Conservation (phyloP, 2,888 invertebrate genomes). For the Operophtera brumata region DNA sequence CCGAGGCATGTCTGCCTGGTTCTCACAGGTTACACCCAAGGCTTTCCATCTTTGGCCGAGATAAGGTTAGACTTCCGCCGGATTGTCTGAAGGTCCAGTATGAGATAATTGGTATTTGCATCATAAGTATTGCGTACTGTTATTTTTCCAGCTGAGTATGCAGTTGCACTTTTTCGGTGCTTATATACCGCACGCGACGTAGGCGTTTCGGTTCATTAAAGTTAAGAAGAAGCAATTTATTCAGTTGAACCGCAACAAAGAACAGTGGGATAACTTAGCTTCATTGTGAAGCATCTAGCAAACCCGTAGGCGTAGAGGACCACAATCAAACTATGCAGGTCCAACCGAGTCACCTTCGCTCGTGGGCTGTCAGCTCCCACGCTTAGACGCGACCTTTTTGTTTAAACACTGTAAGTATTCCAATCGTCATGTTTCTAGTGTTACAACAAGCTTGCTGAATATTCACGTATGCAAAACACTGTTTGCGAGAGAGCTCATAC, state of each 20-base stretch:
- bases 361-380: constrained; percentile 65
- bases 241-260: constrained; percentile 24
- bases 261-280: constrained; percentile 23
- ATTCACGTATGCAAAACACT: constrained; percentile 62
- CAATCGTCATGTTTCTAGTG: constrained; percentile 53
- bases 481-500: constrained; percentile 45
- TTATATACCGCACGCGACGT: not conserved
- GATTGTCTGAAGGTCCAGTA: constrained; percentile 52
- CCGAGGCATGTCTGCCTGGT: constrained; percentile 44
- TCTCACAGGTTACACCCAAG: constrained; percentile 58
- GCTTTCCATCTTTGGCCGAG: constrained; percentile 60
- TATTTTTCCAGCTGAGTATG: constrained; percentile 20
- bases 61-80: constrained; percentile 72
- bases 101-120: constrained; percentile 36
- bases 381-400: constrained; percentile 62
- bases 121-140: not conserved
- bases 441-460: constrained; percentile 58
- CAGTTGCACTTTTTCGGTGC: no score
- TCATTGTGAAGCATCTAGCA: constrained; percentile 42
- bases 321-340: constrained; percentile 61
- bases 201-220: not conserved
- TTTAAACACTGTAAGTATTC: constrained; percentile 47
- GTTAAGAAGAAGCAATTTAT: constrained; percentile 15
- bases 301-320: constrained; percentile 54
- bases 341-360: constrained; percentile 55